Evolutionary conservation across 1,140 invertebrate species (phyloP).

Genomic region (Luehdorfia chinensis): DNA sequence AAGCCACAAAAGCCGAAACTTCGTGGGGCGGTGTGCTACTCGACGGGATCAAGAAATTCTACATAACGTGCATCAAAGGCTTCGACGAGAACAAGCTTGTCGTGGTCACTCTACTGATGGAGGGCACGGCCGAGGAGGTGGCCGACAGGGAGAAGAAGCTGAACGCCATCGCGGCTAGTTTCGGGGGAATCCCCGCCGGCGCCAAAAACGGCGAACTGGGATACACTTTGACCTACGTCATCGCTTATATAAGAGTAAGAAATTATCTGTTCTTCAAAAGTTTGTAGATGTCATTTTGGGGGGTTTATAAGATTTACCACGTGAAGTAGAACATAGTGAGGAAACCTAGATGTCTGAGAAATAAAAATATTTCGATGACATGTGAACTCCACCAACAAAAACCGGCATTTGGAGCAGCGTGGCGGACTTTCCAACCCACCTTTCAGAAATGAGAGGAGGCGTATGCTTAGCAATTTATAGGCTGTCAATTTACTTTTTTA

Average conservation of each 20-base stretch:
- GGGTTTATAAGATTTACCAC: too few species aligned
- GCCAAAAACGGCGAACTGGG: slow-evolving; percentile 96
- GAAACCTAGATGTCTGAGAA: too few species aligned
- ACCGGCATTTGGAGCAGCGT: too few species aligned
- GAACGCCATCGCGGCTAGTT: slow-evolving; percentile 87
- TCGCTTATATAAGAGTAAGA: slow-evolving; percentile 95
- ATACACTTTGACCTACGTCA: slow-evolving; percentile 98
- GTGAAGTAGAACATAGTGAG: too few species aligned
- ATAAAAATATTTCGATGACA: too few species aligned
- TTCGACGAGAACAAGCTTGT: slow-evolving; percentile 90
- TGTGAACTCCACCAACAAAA: too few species aligned
- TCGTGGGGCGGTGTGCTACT: slow-evolving; percentile 84
- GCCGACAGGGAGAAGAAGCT: slow-evolving; percentile 85
- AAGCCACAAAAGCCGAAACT: slow-evolving; percentile 88
- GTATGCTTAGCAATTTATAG: too few species aligned
- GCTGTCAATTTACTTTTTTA: too few species aligned
- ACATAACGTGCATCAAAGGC: slow-evolving; percentile 93
- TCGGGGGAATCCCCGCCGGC: slow-evolving; percentile 91
- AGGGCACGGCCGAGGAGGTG: slow-evolving; percentile 88
- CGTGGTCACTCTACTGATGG: slow-evolving; percentile 96
- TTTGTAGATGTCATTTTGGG: too few species aligned
- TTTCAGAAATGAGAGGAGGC: neutral
- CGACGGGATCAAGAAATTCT: slow-evolving; percentile 91
- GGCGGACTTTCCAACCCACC: neutral
- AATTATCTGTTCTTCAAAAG: neutral